phyloP scores from a whole-genome alignment of 2,113 vertebrate species.

The Neodontobutis hainanensis region DNA sequence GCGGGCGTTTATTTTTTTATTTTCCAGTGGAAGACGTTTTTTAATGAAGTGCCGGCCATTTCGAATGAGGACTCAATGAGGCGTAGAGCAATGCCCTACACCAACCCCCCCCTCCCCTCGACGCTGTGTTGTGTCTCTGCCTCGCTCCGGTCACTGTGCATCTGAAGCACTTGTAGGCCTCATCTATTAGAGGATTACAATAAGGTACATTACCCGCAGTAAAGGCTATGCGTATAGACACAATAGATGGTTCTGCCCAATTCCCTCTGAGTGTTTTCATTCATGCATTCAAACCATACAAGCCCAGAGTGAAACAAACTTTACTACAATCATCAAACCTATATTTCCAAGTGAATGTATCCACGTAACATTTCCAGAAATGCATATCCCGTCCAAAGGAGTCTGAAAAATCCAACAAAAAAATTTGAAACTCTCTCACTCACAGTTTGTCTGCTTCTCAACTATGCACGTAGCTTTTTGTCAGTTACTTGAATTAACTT shows the following conservation, averaged over 20 bases:
- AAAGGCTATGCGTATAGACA: conserved; percentile 30
- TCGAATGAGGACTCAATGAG: conserved; percentile 67
- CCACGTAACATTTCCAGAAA: too few relatives aligned
- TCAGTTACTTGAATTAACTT: too few relatives aligned
- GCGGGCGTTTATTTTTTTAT: conserved; percentile 12
- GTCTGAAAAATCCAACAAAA: too few relatives aligned
- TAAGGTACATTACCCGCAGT: conserved; percentile 60
- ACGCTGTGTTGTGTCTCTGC: conserved; percentile 29
- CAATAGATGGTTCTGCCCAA: conserved; percentile 29
- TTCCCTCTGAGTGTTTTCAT: conserved; percentile 31
- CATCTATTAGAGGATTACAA: conserved; percentile 61
- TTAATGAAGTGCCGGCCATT: conserved; percentile 65
- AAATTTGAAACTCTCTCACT: too few relatives aligned
- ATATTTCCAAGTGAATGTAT: neutral
- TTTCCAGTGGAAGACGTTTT: conserved; percentile 34
- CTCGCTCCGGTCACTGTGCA: conserved; percentile 26
- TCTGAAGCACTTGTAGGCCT: conserved; percentile 44
- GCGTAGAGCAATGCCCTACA: conserved; percentile 61
- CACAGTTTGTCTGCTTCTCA: too few relatives aligned
- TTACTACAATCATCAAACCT: neutral
- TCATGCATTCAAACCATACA: neutral
- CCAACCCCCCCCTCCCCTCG: conserved; percentile 29
- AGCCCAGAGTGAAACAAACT: neutral
- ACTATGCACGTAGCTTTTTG: too few relatives aligned
- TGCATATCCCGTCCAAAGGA: too few relatives aligned